Base-by-base conservation (phyloP, 2,113 vertebrate species). In the Lamprologus tigripictilis region DNA sequence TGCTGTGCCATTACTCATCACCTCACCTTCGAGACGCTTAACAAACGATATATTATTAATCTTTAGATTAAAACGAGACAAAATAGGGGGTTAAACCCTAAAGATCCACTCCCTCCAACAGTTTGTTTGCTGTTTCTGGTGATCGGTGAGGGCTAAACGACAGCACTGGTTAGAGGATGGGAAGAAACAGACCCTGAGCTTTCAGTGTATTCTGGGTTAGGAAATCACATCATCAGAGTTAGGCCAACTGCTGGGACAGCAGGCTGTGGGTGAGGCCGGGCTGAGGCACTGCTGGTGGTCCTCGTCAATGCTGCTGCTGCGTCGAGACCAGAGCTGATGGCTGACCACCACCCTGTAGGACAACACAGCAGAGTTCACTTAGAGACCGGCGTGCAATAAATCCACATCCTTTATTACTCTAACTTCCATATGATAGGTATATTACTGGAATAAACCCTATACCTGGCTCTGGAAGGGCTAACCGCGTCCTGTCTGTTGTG, bases 271-370 rank as follows among this genome's bases (percentile, higher is more conserved):
- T 5, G 49, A 47, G 84, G 81, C 88, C 1, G 79, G 84, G 88
- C 79, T 86, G 89, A 66, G 92, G 66, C 35, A 23, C n/a, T 42
- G 63, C 93, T 92, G 92, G 45, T 5, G 9, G 57, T 88, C 86
- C 8, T 88, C 90, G 8, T 73, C 49, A 4, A 81, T 79, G 3
- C 45, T 45, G 3, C 35, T 21, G 2, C 49, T 55, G 2, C 3
- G 10, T 9, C 23, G 58, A 11, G 73, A 21, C 21, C 14, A 80
- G 5, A 23, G 58, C 63, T 68, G 83, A 21, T 86, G 88, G 71
- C 61, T 91, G 83, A 95, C 91, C 82, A 92, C 81, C 35, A 95
- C 94, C 28, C 94, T 95, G 86, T 2, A 63, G 80, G 9, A 42
- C 4, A 9, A 79, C 23, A 47, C 14, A 2, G 16, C 3, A 80